Percentiles rank a stretch among this genome's conserved stretches.
These are phyloP conservation scores for Elachura formosa DNA, from an alignment of 2,113 vertebrate species.

Conservation along the genomic window DNA sequence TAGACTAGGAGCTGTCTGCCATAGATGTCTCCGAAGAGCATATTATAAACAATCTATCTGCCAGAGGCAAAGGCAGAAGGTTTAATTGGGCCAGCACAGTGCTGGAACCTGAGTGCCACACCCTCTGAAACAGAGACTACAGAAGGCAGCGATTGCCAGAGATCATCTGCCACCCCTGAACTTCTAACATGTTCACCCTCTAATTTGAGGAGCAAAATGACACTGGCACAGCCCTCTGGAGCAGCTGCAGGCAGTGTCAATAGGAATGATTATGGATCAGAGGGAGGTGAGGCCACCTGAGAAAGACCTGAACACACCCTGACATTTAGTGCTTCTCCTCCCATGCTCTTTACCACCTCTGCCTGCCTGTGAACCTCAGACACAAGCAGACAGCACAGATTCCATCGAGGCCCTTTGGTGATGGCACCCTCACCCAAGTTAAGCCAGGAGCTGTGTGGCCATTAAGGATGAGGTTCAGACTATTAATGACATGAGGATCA, in stretches of 20 bases:
- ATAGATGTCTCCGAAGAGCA: background rate
- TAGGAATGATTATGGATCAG: background rate
- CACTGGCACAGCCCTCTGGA: background rate
- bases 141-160: background rate
- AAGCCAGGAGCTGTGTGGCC: background rate
- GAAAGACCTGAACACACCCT: background rate
- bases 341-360: fast-evolving
- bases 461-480: background rate
- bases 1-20: background rate
- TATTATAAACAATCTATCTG: background rate
- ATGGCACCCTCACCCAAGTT: background rate
- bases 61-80: background rate
- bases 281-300: background rate
- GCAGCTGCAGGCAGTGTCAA: fast-evolving
- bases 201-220: background rate
- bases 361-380: background rate
- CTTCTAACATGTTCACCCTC: background rate
- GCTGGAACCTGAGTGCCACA: background rate
- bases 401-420: background rate
- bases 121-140: background rate
- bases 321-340: background rate
- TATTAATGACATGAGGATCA: background rate
- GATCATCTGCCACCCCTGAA: fast-evolving
- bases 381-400: background rate
- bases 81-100: background rate